Evolutionary conservation across 2,113 vertebrate species (phyloP), one percentile per base, ranked within the genome.

Genomic region (Polypterus senegalus): DNA sequence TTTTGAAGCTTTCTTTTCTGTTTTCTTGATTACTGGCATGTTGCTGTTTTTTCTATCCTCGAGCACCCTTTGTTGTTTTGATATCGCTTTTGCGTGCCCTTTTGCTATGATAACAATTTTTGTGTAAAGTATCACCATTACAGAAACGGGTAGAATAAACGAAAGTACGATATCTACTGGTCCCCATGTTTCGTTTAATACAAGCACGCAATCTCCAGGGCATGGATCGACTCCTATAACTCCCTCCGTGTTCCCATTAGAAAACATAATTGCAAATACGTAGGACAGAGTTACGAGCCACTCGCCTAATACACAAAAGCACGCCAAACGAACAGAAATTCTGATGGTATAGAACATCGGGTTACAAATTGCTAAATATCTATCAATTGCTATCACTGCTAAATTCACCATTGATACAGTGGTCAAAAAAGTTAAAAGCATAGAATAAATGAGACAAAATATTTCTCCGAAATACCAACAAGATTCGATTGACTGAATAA

Each of bases 1-100:
- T 47, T 62, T 62, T 47, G 61, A 51, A 53, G 61, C 61, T 55
- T 62, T 62, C 10, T 11, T 54, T 62, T 62, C 61, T 47, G 27
- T 27, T 27, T 27, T 27, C 27, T 27, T 27, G 27, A 27, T 27
- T 27, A 27, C 27, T 27, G 27, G 27, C 27, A 27, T 27, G 27
- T 27, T 27, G 27, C 61, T 62, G 53, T n/a, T 55, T 9, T 53
- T 51, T 9, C 51, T 54, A 11, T 47, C n/a, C 45, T 62, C 46
- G 5, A 51, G 53, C 46, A 54, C 6, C 9, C 57, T 51, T 54
- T 62, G 46, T 47, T 62, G 53, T 47, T 54, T 62, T 9, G 61
- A 46, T 46, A 51, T 7, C 27, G 27, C 27, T 27, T 27, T 27
- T 10, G 61, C 61, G 11, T 62, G 61, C 55, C 55, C 55, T 54